Evolutionary conservation across 2,113 vertebrate genomes (phyloP), one percentile per base, ranked within the genome.

Genomic region (Climacteris rufus): DNA sequence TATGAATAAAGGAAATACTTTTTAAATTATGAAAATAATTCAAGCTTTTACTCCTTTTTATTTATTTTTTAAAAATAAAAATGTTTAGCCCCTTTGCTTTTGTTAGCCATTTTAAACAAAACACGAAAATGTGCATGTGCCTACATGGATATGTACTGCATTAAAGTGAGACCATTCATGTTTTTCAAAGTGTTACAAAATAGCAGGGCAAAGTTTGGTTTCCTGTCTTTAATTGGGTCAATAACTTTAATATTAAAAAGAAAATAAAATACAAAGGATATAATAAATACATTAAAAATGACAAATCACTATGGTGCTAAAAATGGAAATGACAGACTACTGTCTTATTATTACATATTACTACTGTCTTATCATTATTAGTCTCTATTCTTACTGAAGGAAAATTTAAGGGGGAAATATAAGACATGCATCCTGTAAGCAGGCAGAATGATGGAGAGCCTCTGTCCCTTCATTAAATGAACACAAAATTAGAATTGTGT

Each of bases 321-420:
- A 92, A 94, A 90, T 57, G 25, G 69, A 75, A 84, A 68, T 87
- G 50, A 65, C 69, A 87, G 47, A 39, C 54, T 64, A n/a, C 14
- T 79, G 68, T n/a, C n/a, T n/a, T n/a, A n/a, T n/a, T n/a, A n/a
- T n/a, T n/a, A n/a, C n/a, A n/a, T n/a, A n/a, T n/a, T n/a, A n/a
- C n/a, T n/a, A n/a, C n/a, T n/a, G n/a, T n/a, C n/a, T n/a, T n/a
- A n/a, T n/a, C n/a, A n/a, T n/a, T n/a, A n/a, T n/a, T n/a, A n/a
- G n/a, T n/a, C n/a, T n/a, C 57, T 7, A 3, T 71, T 83, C 33
- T 75, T 44, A 33, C 15, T 49, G 56, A 77, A 71, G 24, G 30
- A 70, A 93, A 89, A 85, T 17, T 80, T 56, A 83, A 86, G 66
- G 33, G 24, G 19, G 24, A 42, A 68, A 21, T 64, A 15, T 28